phyloP scores from a whole-genome alignment of 2,888 invertebrate genomes.

The Heliconius aoede region DNA sequence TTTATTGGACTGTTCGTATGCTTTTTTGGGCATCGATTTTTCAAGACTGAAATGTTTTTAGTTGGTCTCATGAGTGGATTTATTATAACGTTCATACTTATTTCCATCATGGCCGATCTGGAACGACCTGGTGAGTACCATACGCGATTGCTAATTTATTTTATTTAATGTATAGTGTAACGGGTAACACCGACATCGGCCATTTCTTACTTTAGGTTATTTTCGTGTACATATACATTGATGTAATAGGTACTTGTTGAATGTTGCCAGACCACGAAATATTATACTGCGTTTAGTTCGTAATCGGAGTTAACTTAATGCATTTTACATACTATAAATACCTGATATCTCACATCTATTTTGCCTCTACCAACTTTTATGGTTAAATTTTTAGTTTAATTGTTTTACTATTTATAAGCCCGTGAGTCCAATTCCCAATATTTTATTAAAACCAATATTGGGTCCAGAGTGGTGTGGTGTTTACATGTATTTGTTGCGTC shows the following conservation, averaged over 20 bases:
- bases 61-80: slow-evolving; percentile 84
- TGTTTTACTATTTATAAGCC: neutral
- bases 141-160: slow-evolving; percentile 33
- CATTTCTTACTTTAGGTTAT: no score
- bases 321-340: no score
- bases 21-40: slow-evolving; percentile 86
- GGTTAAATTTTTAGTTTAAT: neutral
- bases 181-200: neutral
- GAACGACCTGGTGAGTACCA: slow-evolving; percentile 53
- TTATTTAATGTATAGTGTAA: neutral
- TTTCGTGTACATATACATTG: neutral
- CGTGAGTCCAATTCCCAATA: no score
- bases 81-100: slow-evolving; percentile 81
- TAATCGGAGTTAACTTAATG: no score
- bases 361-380: neutral
- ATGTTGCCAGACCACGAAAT: neutral
- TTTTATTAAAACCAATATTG: no score
- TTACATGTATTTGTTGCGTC: neutral
- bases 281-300: no score
- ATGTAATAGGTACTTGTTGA: neutral
- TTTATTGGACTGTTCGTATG: slow-evolving; percentile 86
- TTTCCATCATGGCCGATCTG: slow-evolving; percentile 58
- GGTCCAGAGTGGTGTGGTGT: no score
- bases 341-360: neutral
- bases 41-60: slow-evolving; percentile 85